phyloP scores from a whole-genome alignment of 2,113 vertebrate species.

The Agapornis roseicollis region DNA sequence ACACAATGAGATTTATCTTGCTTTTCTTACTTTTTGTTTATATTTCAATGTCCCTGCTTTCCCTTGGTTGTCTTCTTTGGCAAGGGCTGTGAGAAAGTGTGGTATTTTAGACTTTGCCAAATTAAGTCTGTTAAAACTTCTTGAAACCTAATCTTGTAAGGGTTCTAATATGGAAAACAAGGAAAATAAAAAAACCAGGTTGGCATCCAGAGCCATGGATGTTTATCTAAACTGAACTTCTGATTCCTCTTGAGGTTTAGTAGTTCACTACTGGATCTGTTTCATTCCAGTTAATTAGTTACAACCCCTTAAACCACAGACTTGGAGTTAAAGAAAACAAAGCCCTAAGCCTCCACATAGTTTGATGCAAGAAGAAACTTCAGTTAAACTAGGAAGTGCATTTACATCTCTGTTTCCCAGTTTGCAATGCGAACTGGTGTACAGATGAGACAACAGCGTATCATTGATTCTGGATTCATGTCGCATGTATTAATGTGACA shows the following conservation, averaged over 20 bases:
- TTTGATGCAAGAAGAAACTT: constrained; percentile 28
- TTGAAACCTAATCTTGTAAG: constrained; percentile 50
- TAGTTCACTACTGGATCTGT: constrained; percentile 51
- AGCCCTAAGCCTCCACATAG: background rate
- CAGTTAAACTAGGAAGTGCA: background rate
- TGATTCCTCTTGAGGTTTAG: constrained; percentile 45
- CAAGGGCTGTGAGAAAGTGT: background rate
- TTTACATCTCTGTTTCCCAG: background rate
- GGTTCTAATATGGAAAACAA: background rate
- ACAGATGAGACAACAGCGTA: background rate
- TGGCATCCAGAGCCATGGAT: constrained; percentile 27
- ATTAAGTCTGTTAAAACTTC: constrained; percentile 26
- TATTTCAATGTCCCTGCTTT: background rate
- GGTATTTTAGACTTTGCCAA: constrained; percentile 21
- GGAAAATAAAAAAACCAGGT: background rate
- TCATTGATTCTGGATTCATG: constrained; percentile 1
- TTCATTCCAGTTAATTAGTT: constrained; percentile 58
- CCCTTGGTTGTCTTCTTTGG: background rate
- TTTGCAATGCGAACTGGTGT: background rate
- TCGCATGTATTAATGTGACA: background rate
- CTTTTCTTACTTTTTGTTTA: background rate
- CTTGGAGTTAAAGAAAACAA: constrained; percentile 41
- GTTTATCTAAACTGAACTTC: constrained; percentile 53
- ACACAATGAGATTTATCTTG: background rate
- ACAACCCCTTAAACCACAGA: constrained; percentile 40